These are phyloP conservation scores for Dione vanillae DNA, from an alignment of 2,888 invertebrate genomes.

Conservation along the genomic window DNA sequence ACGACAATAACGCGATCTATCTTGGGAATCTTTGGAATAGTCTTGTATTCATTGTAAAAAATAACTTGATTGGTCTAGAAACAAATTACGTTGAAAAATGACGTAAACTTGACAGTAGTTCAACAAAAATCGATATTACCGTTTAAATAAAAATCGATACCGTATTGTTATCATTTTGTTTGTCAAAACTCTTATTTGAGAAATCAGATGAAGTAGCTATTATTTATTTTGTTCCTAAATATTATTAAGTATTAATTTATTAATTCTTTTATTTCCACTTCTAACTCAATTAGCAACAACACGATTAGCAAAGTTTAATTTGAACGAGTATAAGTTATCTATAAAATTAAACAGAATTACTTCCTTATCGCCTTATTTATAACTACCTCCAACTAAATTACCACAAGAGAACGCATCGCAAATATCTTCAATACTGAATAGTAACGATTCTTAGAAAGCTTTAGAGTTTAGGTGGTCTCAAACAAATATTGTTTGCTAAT, in stretches of 20 bases:
- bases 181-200: too few species aligned
- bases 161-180: too few species aligned
- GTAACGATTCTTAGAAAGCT: slow-evolving; percentile 66
- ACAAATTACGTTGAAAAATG: too few species aligned
- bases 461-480: slow-evolving; percentile 81
- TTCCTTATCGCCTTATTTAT: slow-evolving; percentile 60
- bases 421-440: slow-evolving; percentile 53
- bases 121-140: too few species aligned
- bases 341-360: slow-evolving; percentile 50
- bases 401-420: slow-evolving; percentile 53
- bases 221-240: too few species aligned
- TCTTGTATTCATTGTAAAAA: neutral
- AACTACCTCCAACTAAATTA: slow-evolving; percentile 55
- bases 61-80: neutral
- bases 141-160: too few species aligned
- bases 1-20: too few species aligned
- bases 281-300: neutral
- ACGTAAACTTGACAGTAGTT: too few species aligned
- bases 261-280: too few species aligned
- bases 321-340: neutral
- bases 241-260: too few species aligned
- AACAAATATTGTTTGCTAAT: slow-evolving; percentile 78
- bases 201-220: too few species aligned
- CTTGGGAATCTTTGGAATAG: too few species aligned
- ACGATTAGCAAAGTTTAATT: neutral